A percentile compares a stretch with the other conserved stretches of the same genome.
phyloP scores from a whole-genome alignment of 2,888 invertebrate genomes.

The Chymomyza caudatula region DNA sequence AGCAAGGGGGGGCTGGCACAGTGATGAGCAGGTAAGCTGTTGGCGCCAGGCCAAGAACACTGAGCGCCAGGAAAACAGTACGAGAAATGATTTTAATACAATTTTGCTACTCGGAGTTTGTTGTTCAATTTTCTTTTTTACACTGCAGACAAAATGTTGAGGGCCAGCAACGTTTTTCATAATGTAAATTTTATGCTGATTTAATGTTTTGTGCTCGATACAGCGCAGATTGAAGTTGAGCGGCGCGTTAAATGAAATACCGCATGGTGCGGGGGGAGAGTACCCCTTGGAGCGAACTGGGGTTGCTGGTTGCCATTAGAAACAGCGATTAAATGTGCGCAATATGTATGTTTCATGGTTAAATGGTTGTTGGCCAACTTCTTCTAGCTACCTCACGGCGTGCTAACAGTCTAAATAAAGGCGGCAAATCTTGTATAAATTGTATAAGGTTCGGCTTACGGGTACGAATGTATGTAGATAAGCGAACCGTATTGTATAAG shows the following conservation, averaged over 20 bases:
- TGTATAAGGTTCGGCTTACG: no score
- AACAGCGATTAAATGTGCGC: constrained; percentile 32
- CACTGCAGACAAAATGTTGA: neutral
- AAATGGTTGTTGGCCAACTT: neutral
- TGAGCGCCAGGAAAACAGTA: constrained; percentile 33
- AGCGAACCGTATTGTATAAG: no score
- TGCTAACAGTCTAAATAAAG: no score
- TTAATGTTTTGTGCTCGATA: constrained; percentile 57
- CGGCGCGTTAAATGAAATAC: constrained; percentile 62
- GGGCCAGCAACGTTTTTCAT: constrained; percentile 40
- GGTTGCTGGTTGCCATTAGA: constrained; percentile 10
- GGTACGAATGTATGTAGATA: no score
- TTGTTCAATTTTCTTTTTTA: constrained; percentile 1
- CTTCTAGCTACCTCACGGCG: neutral
- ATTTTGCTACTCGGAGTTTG: constrained; percentile 41
- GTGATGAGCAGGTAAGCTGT: neutral
- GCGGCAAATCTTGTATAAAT: no score
- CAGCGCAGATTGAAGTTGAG: constrained; percentile 53
- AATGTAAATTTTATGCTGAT: constrained; percentile 73
- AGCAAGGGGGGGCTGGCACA: constrained; percentile 14
- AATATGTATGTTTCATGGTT: constrained; percentile 6
- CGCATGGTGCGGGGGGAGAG: neutral
- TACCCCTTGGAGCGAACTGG: neutral
- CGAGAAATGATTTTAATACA: constrained; percentile 57
- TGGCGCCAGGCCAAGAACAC: constrained; percentile 2